Conservation (phyloP, 2,888 invertebrate genomes). For the Gordius sp. region DNA sequence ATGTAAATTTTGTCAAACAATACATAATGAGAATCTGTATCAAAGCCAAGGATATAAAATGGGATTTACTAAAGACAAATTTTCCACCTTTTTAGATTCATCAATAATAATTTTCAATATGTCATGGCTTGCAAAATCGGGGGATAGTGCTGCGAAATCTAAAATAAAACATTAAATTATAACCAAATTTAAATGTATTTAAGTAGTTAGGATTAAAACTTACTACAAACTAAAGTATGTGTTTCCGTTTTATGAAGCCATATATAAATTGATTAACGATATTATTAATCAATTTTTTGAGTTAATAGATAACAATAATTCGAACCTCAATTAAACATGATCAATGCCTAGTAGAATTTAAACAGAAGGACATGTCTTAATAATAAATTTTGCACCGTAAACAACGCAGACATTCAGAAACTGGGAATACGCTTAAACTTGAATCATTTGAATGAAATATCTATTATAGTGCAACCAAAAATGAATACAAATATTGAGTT, state of each 20-base stretch:
- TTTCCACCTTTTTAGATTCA: constrained; percentile 1
- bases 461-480: too few relatives aligned
- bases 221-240: not conserved
- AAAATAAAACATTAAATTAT: not conserved
- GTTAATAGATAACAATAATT: not conserved
- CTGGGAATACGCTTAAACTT: too few relatives aligned
- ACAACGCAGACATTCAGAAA: too few relatives aligned
- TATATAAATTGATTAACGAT: not conserved
- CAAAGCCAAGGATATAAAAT: constrained; percentile 6
- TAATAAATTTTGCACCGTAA: too few relatives aligned
- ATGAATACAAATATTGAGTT: too few relatives aligned
- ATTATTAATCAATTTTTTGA: not conserved
- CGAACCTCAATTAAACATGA: too few relatives aligned
- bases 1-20: too few relatives aligned
- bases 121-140: not conserved
- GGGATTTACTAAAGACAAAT: constrained; percentile 5
- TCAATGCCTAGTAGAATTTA: too few relatives aligned
- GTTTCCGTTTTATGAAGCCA: not conserved
- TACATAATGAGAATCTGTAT: too few relatives aligned
- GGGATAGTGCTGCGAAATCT: not conserved
- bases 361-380: too few relatives aligned
- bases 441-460: too few relatives aligned
- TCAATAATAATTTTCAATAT: not conserved
- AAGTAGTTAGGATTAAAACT: not conserved
- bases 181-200: not conserved